These are phyloP conservation scores for Aleiodes leptofemur DNA, from an alignment of 2,888 invertebrate species.

Conservation along the genomic window DNA sequence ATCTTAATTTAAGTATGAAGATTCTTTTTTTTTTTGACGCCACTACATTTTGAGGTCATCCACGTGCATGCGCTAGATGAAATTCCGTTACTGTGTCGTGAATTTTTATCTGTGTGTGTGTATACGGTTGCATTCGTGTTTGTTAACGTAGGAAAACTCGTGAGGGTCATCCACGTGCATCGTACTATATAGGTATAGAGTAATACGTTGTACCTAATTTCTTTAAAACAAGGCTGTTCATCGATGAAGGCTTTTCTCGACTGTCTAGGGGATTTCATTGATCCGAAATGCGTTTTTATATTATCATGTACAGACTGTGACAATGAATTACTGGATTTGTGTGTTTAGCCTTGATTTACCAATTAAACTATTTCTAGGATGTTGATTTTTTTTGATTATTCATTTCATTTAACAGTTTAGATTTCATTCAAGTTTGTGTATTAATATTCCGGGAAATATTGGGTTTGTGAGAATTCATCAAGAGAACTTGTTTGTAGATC, in stretches of 20 bases:
- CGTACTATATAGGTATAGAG: neutral
- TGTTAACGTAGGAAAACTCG: neutral
- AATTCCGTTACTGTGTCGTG: slow-evolving; percentile 35
- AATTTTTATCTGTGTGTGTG: slow-evolving; percentile 59
- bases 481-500: too few relatives aligned
- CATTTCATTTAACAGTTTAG: too few relatives aligned
- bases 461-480: too few relatives aligned
- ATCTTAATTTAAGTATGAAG: too few relatives aligned
- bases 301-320: neutral
- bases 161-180: slow-evolving; percentile 45
- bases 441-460: too few relatives aligned
- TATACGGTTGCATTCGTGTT: neutral
- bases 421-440: too few relatives aligned
- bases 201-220: slow-evolving; percentile 26
- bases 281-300: neutral
- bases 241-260: slow-evolving; percentile 2
- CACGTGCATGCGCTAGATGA: slow-evolving; percentile 75
- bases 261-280: slow-evolving; percentile 19
- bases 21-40: too few relatives aligned
- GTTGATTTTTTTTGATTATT: too few relatives aligned
- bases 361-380: neutral
- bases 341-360: neutral
- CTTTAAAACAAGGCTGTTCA: neutral
- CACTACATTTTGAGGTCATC: slow-evolving; percentile 68
- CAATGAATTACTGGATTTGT: neutral